Base-by-base conservation (phyloP, 2,113 vertebrate genomes). In the Antechinus flavipes region DNA sequence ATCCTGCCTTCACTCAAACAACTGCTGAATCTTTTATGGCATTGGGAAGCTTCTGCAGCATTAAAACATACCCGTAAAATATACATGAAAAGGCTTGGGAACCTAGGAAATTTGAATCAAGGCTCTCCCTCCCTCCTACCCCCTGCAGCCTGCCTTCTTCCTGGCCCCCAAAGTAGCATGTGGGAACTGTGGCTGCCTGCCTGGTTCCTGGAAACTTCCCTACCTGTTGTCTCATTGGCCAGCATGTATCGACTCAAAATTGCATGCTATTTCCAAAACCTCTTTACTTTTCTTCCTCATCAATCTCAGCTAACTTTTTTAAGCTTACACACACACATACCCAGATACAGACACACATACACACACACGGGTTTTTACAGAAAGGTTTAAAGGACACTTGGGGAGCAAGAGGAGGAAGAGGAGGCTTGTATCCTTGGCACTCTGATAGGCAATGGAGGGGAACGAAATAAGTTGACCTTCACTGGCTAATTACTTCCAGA, bases 341-440 rank as follows among this genome's bases (percentile, higher is more conserved):
- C 0, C 0, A 25, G 23, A 46, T 11, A 8, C 2, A 47, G 6
- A 0, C 0, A 25, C 23, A 46, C 16, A 8, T 2, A 47, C 24
- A 56, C 23, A 56, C 54, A 55, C 9, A 52, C 50, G 46, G 8
- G 2, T 42, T 27, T 54, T 53, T 53, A 6, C 14, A 5, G 27
- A 47, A 61, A 54, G 30, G 27, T 49, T 24, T 12, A 84, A 84
- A 84, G n/a, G 68, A 35, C n/a, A 42, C n/a, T 19, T 76, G 61
- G 35, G 61, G 30, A 76, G 12, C 10, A 7, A 16, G 35, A 84
- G 19, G 35, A 84, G 5, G n/a, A 42, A 1, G 68, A 42, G 16
- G n/a, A 84, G n/a, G 68, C 23, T 7, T 23, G 6, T 84, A 42
- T 42, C 23, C 6, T 19, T 84, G 35, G 7, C 16, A 22, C 16